phyloP scores from a whole-genome alignment of 2,797 vertebrate species.

The Sebastiscus albofasciatus region DNA sequence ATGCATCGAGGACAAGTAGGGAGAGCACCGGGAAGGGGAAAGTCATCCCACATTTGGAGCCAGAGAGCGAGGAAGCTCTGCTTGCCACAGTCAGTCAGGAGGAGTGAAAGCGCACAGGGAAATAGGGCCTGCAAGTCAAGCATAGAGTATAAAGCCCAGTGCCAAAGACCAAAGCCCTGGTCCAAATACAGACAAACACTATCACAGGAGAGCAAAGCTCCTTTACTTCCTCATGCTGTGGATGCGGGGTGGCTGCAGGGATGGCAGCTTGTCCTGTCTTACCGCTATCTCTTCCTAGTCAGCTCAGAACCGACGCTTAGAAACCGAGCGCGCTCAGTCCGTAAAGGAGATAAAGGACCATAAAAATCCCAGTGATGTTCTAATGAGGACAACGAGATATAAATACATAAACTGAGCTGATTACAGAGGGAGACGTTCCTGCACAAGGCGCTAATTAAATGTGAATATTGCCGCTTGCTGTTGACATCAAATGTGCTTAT shows the following conservation, averaged over 20 bases:
- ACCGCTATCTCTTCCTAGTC: constrained; percentile 8
- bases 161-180: constrained; percentile 44
- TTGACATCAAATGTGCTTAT: constrained; percentile 57
- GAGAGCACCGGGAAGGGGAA: constrained; percentile 32
- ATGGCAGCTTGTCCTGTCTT: constrained; percentile 42
- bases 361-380: constrained; percentile 41
- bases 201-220: constrained; percentile 51
- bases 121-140: constrained; percentile 23
- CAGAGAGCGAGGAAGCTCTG: constrained; percentile 27
- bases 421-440: constrained; percentile 40
- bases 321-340: neutral
- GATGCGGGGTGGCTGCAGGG: constrained; percentile 26
- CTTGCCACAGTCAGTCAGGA: constrained; percentile 26
- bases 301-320: neutral
- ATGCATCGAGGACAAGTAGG: constrained; percentile 68
- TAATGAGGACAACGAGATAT: constrained; percentile 65
- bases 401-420: constrained; percentile 61
- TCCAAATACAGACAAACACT: constrained; percentile 51
- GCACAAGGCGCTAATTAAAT: constrained; percentile 64
- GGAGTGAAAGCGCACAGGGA: constrained; percentile 2
- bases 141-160: constrained; percentile 30
- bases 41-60: constrained; percentile 36
- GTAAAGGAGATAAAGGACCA: constrained; percentile 38
- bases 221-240: constrained; percentile 44
- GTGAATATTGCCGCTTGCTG: constrained; percentile 38